Evolutionary conservation across 2,113 vertebrate genomes (phyloP), one percentile per base, ranked within the genome.

Genomic region (Cryptomyrus ogoouensis): DNA sequence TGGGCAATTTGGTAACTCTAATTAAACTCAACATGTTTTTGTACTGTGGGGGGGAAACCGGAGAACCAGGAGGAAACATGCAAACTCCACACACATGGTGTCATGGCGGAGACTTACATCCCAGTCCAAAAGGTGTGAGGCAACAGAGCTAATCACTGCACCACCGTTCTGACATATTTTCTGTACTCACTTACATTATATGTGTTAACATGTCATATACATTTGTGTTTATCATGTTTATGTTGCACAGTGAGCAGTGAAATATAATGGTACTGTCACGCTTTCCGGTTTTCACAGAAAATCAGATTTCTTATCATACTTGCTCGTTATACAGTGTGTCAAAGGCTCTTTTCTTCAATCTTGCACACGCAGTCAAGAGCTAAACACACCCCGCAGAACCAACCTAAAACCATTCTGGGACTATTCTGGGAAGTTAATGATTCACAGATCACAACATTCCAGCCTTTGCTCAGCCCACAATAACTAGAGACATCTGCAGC

Each of bases 341-440:
- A 66, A 88, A 24, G 7, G 8, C 56, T 66, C 6, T 15, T 12
- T 44, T 10, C 62, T 88, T 52, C 8, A 87, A 87, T 56, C 86
- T 3, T 87, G 85, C n/a, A 13, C 35, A 56, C 4, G 21, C 86
- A 62, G 39, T 15, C 13, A n/a, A 44, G 52, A 88, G 53, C 27
- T 31, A 24, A 88, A 35, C 27, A 53, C n/a, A 31, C 86, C 86
- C 86, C 42, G 8, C 12, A 9, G 49, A 31, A 52, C 85, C 46
- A 50, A 47, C 42, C 86, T 88, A 49, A 44, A 88, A 56, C 53
- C 53, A 44, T 62, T 58, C 86, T 8, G 27, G 5, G 31, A 35
- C 87, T 88, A 88, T 88, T 88, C 56, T 88, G 87, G 56, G 87
- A 88, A 62, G 56, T 58, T 66, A 62, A 58, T 88, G 87, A 88